Evolutionary conservation across 2,888 invertebrate species (phyloP).

Genomic region (Campaea margaritaria): DNA sequence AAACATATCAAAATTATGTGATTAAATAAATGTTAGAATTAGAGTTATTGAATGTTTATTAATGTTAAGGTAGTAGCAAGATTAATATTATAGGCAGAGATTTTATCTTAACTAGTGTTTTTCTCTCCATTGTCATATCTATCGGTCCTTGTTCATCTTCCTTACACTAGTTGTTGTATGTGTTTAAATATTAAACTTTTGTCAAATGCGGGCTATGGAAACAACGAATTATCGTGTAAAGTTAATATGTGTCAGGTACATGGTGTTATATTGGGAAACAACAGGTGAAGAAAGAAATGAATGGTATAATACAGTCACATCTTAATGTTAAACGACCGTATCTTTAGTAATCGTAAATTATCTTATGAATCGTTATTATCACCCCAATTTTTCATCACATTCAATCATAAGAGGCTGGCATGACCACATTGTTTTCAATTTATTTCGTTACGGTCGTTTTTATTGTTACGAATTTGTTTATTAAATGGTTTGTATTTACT

Average conservation of each 20-base stretch:
- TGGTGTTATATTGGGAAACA: conserved; percentile 46
- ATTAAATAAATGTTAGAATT: conserved; percentile 53
- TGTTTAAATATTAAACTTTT: conserved; percentile 64
- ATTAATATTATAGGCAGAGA: conserved; percentile 53
- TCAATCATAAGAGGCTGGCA: conserved; percentile 24
- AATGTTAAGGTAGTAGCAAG: conserved; percentile 62
- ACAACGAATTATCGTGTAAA: conserved; percentile 76
- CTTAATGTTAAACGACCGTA: conserved; percentile 1
- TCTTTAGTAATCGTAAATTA: neutral
- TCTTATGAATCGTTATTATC: conserved; percentile 6
- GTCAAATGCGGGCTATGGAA: conserved; percentile 81
- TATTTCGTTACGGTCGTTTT: conserved; percentile 15
- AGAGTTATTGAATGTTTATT: conserved; percentile 60
- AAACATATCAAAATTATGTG: conserved; percentile 83
- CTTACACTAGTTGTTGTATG: conserved; percentile 49
- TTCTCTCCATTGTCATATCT: conserved; percentile 41
- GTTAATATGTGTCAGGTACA: conserved; percentile 41
- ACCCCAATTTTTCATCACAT: conserved; percentile 6
- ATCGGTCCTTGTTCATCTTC: conserved; percentile 44
- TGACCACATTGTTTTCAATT: neutral
- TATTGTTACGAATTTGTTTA: neutral
- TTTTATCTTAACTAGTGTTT: conserved; percentile 42
- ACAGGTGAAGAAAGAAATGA: neutral
- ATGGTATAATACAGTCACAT: conserved; percentile 14
- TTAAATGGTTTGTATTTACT: conserved; percentile 4